phyloP scores from a whole-genome alignment of 2,888 invertebrate species.

The Aethes cnicana region DNA sequence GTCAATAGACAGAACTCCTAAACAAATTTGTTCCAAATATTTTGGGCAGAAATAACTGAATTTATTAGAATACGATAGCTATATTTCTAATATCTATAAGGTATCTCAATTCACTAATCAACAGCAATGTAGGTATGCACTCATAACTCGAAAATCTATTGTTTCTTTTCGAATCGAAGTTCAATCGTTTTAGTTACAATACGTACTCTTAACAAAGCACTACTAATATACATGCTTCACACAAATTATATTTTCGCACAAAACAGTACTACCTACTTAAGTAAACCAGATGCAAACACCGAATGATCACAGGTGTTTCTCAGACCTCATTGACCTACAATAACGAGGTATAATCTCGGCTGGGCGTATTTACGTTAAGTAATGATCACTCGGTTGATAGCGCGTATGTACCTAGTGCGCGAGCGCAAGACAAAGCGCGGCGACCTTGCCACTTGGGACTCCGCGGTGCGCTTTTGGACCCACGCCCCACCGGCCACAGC shows the following conservation, averaged over 20 bases:
- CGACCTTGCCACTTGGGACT: constrained; percentile 68
- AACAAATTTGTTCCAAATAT: no score
- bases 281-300: constrained; percentile 17
- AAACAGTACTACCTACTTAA: constrained; percentile 20
- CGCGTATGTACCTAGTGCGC: constrained; percentile 62
- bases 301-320: constrained; percentile 16
- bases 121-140: no score
- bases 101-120: no score
- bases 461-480: constrained; percentile 54
- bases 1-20: no score
- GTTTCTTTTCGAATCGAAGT: no score
- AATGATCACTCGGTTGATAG: constrained; percentile 66
- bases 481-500: constrained; percentile 64
- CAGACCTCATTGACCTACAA: constrained; percentile 51
- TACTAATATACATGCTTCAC: constrained; percentile 5
- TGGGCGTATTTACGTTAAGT: constrained; percentile 69
- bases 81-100: no score
- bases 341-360: constrained; percentile 55
- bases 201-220: no score
- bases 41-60: no score
- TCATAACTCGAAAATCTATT: no score
- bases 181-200: no score
- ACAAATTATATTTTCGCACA: neutral
- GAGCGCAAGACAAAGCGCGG: constrained; percentile 75
- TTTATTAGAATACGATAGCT: no score